Percentiles rank a stretch among this genome's conserved stretches.
Conservation (phyloP, 2,113 vertebrate genomes). For the Falcunculus frontatus region DNA sequence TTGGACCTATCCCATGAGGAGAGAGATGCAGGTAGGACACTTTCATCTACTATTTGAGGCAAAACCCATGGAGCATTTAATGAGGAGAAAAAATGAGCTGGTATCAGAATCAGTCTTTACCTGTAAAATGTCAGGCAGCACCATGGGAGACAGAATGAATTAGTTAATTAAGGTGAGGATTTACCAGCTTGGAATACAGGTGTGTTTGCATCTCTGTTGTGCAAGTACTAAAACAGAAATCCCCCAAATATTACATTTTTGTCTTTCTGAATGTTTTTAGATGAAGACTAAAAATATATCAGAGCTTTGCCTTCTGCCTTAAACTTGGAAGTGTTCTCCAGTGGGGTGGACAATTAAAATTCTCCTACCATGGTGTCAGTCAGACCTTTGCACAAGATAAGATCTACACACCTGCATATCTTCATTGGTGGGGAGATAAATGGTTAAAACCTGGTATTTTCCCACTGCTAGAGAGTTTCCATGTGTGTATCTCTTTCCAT, state of each 20-base stretch:
- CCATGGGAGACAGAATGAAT: neutral
- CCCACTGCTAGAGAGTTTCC: neutral
- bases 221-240: neutral
- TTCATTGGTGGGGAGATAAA: neutral
- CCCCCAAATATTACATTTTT: neutral
- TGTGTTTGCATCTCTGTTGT: neutral
- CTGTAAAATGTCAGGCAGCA: neutral
- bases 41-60: neutral
- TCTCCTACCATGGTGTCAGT: accelerated
- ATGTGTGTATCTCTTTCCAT: accelerated
- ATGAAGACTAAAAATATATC: neutral
- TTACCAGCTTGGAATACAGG: neutral
- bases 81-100: neutral
- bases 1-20: conserved; percentile 98
- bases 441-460: neutral
- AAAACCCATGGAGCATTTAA: neutral
- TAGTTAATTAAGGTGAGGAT: neutral
- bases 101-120: neutral
- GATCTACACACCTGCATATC: neutral
- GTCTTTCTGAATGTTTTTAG: neutral
- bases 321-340: neutral
- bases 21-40: conserved; percentile 95
- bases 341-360: neutral
- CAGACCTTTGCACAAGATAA: neutral
- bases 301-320: neutral